These are phyloP conservation scores for Zeugodacus cucurbitae DNA, from an alignment of 1,140 invertebrate genomes.

Conservation along the genomic window DNA sequence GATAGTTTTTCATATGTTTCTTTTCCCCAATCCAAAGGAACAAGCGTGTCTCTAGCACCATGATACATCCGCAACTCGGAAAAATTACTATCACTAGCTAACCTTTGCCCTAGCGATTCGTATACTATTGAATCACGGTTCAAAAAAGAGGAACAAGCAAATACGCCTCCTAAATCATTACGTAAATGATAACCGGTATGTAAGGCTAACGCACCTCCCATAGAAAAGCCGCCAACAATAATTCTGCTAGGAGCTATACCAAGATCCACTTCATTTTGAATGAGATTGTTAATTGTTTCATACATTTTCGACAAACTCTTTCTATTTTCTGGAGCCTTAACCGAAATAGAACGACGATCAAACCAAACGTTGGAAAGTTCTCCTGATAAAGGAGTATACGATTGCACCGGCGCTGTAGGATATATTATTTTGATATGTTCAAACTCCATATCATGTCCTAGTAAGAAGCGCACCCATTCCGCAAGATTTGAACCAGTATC, in stretches of 20 bases:
- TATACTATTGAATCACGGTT: slow-evolving; percentile 76
- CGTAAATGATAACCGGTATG: slow-evolving; percentile 74
- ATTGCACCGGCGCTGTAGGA: slow-evolving; percentile 76
- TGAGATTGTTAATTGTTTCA: slow-evolving; percentile 70
- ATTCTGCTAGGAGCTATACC: slow-evolving; percentile 76
- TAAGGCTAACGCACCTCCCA: slow-evolving; percentile 78
- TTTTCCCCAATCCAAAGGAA: slow-evolving; percentile 69
- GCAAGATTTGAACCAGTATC: slow-evolving; percentile 72
- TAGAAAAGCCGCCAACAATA: slow-evolving; percentile 80
- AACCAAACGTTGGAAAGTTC: slow-evolving; percentile 79
- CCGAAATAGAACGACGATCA: slow-evolving; percentile 72
- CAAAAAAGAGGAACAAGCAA: slow-evolving; percentile 78
- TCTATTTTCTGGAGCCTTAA: slow-evolving; percentile 71
- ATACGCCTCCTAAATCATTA: slow-evolving; percentile 73
- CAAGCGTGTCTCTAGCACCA: slow-evolving; percentile 69
- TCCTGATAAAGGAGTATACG: slow-evolving; percentile 74
- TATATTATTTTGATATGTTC: slow-evolving; percentile 77
- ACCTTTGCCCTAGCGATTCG: slow-evolving; percentile 64
- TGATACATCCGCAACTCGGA: slow-evolving; percentile 67
- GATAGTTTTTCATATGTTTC: slow-evolving; percentile 67
- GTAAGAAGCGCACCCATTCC: slow-evolving; percentile 73
- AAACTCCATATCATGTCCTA: slow-evolving; percentile 72
- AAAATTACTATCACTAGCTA: slow-evolving; percentile 44
- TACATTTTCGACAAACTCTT: slow-evolving; percentile 72
- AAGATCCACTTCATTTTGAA: slow-evolving; percentile 72